phyloP scores from a whole-genome alignment of 2,113 vertebrate genomes.

The Mormyrus iriodes region DNA sequence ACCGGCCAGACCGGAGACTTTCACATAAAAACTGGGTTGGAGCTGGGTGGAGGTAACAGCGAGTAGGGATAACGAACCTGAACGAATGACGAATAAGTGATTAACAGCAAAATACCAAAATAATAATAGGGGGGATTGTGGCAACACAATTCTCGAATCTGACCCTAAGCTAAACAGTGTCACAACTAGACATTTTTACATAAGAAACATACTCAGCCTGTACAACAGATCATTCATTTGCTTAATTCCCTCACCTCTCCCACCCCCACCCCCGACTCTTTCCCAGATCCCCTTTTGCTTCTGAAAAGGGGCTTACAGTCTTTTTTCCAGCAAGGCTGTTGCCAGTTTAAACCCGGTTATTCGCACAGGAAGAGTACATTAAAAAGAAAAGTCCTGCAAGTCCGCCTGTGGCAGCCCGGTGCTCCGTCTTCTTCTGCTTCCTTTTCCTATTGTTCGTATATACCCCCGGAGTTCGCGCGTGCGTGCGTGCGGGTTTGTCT shows the following conservation, averaged over 20 bases:
- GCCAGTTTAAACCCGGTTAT: constrained; percentile 49
- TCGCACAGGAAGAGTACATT: constrained; percentile 54
- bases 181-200: constrained; percentile 66
- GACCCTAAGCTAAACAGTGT: constrained; percentile 61
- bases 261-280: constrained; percentile 21
- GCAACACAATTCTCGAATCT: constrained; percentile 54
- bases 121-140: constrained; percentile 30
- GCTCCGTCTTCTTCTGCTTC: constrained; percentile 13
- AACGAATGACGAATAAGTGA: constrained; percentile 39
- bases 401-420: constrained; percentile 37
- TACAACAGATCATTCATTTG: constrained; percentile 71
- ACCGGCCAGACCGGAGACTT: constrained; percentile 40
- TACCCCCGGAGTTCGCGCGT: constrained; percentile 24
- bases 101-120: constrained; percentile 48
- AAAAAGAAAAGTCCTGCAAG: constrained; percentile 58
- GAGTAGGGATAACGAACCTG: constrained; percentile 35
- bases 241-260: constrained; percentile 7
- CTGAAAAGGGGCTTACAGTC: constrained; percentile 55
- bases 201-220: constrained; percentile 64
- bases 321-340: constrained; percentile 54
- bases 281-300: constrained; percentile 26
- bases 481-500: constrained; percentile 17
- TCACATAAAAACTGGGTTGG: constrained; percentile 43
- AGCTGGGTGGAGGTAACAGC: constrained; percentile 36
- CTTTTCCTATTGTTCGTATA: neutral